Conservation (phyloP, 1,140 invertebrate genomes). For the Ooceraea biroi region DNA sequence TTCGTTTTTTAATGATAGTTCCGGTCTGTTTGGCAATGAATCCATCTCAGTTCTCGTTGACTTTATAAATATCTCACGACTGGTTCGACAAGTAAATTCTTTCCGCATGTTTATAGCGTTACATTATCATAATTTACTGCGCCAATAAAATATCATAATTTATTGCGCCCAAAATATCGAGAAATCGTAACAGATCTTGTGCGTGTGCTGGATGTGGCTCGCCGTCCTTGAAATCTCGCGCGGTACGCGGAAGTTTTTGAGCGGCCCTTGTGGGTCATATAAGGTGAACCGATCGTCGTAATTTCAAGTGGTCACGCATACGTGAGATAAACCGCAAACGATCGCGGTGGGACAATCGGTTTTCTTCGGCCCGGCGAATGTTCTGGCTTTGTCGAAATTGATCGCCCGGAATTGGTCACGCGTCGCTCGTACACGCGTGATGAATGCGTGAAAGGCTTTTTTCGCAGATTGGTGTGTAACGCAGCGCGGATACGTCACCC, state of each 20-base stretch:
- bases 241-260: slow-evolving; percentile 67
- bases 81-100: neutral
- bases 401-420: slow-evolving; percentile 39
- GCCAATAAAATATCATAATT: neutral
- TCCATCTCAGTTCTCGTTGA: neutral
- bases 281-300: slow-evolving; percentile 62
- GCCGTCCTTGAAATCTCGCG: slow-evolving; percentile 42
- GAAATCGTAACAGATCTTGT: neutral
- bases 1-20: slow-evolving; percentile 11
- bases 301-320: slow-evolving; percentile 71
- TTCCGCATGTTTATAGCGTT: neutral
- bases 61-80: neutral
- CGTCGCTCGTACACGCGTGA: slow-evolving; percentile 38
- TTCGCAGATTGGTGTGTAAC: slow-evolving; percentile 3
- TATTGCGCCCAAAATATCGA: neutral
- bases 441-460: slow-evolving; percentile 48
- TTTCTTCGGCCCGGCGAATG: slow-evolving; percentile 7
- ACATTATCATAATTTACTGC: neutral
- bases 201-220: neutral
- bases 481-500: slow-evolving; percentile 26
- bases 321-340: slow-evolving; percentile 38
- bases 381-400: slow-evolving; percentile 14
- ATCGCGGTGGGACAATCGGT: slow-evolving; percentile 17
- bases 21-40: neutral
- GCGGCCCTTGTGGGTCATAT: slow-evolving; percentile 66